Percentiles rank a stretch among this genome's conserved stretches.
Evolutionary conservation across 1,140 invertebrate species (phyloP).

Genomic region (Ganaspis sp.): DNA sequence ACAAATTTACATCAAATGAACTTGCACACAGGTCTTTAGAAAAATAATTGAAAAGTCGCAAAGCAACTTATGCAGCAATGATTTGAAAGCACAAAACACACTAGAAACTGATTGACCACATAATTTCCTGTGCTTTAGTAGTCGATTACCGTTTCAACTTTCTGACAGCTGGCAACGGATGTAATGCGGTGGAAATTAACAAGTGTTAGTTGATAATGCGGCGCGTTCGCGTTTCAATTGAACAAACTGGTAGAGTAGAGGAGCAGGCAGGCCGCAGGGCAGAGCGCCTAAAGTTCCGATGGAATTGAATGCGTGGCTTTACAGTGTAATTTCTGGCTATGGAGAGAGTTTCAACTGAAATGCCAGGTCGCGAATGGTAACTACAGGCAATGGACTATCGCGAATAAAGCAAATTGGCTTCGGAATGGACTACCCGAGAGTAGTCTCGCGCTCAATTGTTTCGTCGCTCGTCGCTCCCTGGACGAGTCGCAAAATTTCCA

Average conservation of each 20-base stretch:
- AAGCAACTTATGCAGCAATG: no score
- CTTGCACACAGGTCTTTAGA: no score
- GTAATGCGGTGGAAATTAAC: conserved; percentile 22
- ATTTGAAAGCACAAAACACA: neutral
- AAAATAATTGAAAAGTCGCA: no score
- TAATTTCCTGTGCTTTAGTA: conserved; percentile 1
- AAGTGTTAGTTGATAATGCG: conserved; percentile 24
- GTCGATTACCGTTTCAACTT: conserved; percentile 19
- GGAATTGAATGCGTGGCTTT: conserved; percentile 9
- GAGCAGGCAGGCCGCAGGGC: neutral
- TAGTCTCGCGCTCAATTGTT: conserved; percentile 15
- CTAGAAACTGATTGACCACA: neutral
- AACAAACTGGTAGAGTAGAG: neutral
- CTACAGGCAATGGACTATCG: neutral
- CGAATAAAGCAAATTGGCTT: conserved; percentile 12
- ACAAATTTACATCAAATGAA: no score
- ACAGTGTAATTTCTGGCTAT: neutral
- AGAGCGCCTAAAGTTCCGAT: neutral
- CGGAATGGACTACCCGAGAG: neutral
- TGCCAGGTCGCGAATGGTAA: neutral
- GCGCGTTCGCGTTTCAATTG: conserved; percentile 14
- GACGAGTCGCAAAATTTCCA: conserved; percentile 15
- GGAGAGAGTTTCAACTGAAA: neutral
- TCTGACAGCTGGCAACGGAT: conserved; percentile 1
- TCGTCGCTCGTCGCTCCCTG: neutral